Evolutionary conservation across 2,888 invertebrate species (phyloP), one percentile per base, ranked within the genome.

Genomic region (Ametastegia equiseti): DNA sequence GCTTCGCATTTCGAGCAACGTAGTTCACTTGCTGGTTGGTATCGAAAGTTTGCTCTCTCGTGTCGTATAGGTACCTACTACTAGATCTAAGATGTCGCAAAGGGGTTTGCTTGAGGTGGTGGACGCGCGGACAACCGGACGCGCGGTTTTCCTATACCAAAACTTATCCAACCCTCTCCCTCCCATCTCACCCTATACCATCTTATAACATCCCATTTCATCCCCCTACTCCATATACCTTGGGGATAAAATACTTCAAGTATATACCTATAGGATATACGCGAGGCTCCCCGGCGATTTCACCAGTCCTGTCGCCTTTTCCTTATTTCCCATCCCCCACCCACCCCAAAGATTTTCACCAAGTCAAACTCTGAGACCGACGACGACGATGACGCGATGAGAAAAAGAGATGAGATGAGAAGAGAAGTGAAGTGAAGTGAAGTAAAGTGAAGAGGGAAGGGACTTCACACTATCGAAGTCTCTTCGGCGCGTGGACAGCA

Each of bases 171-270:
- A n/a, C n/a, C 63, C 33, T 33, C 30, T 33, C 15, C 15, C 6
- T 63, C 30, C n/a, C 4, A 33, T n/a, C n/a, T n/a, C n/a, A n/a
- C n/a, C n/a, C n/a, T n/a, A n/a, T n/a, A n/a, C n/a, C n/a, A n/a
- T n/a, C n/a, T n/a, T n/a, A n/a, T n/a, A n/a, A n/a, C n/a, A n/a
- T n/a, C n/a, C n/a, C n/a, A n/a, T n/a, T n/a, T n/a, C n/a, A n/a
- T n/a, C n/a, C 45, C 45, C 45, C 45, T 7, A 13, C 45, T 7
- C 45, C 45, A 11, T 13, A 45, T n/a, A 13, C 9, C 7, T 45
- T 54, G 19, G 65, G 65, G 39, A 39, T 67, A 67, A 67, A 67
- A 67, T 67, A 36, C 54, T 67, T 39, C 65, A 36, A 67, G 65
- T 67, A n/a, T n/a, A n/a, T n/a, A n/a, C n/a, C n/a, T n/a, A n/a